Base-by-base conservation (phyloP, 2,113 vertebrate species). In the Eubucco bourcierii region DNA sequence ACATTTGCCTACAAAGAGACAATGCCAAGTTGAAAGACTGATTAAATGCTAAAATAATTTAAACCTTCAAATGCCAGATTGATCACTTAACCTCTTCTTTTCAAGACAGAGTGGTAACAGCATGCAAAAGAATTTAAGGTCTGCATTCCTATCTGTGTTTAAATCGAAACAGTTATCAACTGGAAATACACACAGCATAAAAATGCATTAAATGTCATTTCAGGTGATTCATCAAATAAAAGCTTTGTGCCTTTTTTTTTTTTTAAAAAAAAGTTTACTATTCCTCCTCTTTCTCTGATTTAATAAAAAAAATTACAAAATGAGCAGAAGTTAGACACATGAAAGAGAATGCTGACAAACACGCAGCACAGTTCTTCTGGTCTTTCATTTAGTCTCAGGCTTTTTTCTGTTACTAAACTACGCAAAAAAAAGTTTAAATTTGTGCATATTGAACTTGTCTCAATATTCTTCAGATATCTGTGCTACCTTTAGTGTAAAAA, bases 281-380 rank as follows among this genome's bases (percentile, higher is more conserved):
- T 72, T 80, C 53, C 53, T 67, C 33, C 71, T 71, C 33, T 44
- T n/a, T 56, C 37, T 61, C 65, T 28, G 29, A 44, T 50, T 90
- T 59, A 93, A 85, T 68, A 75, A 59, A 71, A 92, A 75, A 92
- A 75, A 25, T 50, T 53, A 75, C 33, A 72, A 78, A 88, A 94
- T 93, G 4, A 88, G 46, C 52, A 90, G 52, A 84, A 86, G 70
- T 8, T 66, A 80, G 58, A 72, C 31, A 90, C 25, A 58, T 61
- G 59, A 93, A 93, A 95, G 27, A 64, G 61, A 95, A 91, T 59
- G 83, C 88, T 93, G 88, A 95, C 88, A 84, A 94, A 95, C 50
- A 84, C 1, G 13, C 20, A 91, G 60, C 33, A 53, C 8, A 24
- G 46, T 39, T 67, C 39, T 90, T 65, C 37, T 53, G 61, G 9